phyloP scores from a whole-genome alignment of 2,888 invertebrate genomes.

The Melinaea menophilus region DNA sequence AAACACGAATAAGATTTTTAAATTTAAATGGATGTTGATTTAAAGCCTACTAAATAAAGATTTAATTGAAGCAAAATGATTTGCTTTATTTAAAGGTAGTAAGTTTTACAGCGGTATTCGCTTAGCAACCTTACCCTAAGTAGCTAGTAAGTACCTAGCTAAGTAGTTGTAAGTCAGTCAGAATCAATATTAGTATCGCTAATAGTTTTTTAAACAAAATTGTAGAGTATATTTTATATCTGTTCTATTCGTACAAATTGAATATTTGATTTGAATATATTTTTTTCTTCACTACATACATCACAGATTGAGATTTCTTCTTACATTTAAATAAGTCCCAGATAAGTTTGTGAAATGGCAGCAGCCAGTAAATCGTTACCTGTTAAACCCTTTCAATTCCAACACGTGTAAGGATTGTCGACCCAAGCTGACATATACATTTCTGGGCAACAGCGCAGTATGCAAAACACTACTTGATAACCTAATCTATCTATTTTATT shows the following conservation, averaged over 20 bases:
- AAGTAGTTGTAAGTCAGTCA: too few relatives aligned
- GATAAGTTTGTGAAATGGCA: conserved; percentile 9
- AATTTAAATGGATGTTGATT: too few relatives aligned
- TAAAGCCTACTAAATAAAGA: too few relatives aligned
- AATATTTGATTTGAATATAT: neutral
- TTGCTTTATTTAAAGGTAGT: too few relatives aligned
- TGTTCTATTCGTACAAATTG: too few relatives aligned
- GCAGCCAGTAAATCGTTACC: conserved; percentile 15
- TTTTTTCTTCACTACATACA: neutral
- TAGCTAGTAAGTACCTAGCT: conserved; percentile 57
- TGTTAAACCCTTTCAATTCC: conserved; percentile 21
- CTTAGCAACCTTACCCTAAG: conserved; percentile 59
- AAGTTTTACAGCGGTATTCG: too few relatives aligned
- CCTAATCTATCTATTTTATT: too few relatives aligned
- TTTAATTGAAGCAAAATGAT: too few relatives aligned
- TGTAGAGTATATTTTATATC: too few relatives aligned
- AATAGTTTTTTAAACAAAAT: neutral
- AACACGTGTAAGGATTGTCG: conserved; percentile 21
- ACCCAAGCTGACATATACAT: conserved; percentile 22
- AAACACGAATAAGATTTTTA: too few relatives aligned
- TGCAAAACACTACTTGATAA: conserved; percentile 9
- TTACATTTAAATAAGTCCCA: conserved; percentile 1
- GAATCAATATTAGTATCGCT: neutral
- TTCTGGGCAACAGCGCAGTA: conserved; percentile 21
- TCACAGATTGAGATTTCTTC: neutral